These are phyloP conservation scores for Cheilosia impressa DNA, from an alignment of 2,888 invertebrate species.

Conservation along the genomic window DNA sequence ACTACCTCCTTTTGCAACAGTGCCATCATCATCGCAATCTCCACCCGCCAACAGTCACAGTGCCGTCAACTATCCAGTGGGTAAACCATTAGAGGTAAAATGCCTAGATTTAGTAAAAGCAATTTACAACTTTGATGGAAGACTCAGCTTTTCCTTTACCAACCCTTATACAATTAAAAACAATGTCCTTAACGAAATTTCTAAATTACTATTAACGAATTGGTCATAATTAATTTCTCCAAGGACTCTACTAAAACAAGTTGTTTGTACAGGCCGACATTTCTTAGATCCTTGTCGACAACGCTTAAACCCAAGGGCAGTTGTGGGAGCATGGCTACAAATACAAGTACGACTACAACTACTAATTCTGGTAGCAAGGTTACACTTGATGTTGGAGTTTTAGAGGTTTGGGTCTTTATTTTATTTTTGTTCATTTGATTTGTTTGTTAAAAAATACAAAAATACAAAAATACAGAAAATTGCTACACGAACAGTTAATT, in stretches of 20 bases:
- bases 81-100: slow-evolving; percentile 91
- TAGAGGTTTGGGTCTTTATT: slow-evolving; percentile 82
- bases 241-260: slow-evolving; percentile 80
- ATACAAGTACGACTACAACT: slow-evolving; percentile 76
- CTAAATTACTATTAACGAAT: slow-evolving; percentile 58
- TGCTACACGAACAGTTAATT: not conserved
- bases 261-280: slow-evolving; percentile 82
- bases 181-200: slow-evolving; percentile 60
- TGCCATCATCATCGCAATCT: slow-evolving; percentile 46
- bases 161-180: slow-evolving; percentile 47
- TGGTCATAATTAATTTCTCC: slow-evolving; percentile 75
- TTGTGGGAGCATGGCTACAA: slow-evolving; percentile 80
- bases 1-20: slow-evolving; percentile 6
- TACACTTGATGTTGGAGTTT: slow-evolving; percentile 82
- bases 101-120: not conserved
- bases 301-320: slow-evolving; percentile 80
- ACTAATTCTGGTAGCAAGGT: slow-evolving; percentile 83
- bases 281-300: slow-evolving; percentile 82
- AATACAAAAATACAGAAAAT: too few relatives aligned
- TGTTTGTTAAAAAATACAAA: not conserved
- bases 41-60: slow-evolving; percentile 57
- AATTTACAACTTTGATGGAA: slow-evolving; percentile 37
- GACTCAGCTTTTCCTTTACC: slow-evolving; percentile 1
- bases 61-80: slow-evolving; percentile 89
- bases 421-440: slow-evolving; percentile 26